These are phyloP conservation scores for Ethmia dodecea DNA, from an alignment of 2,888 invertebrate genomes.

Conservation along the genomic window DNA sequence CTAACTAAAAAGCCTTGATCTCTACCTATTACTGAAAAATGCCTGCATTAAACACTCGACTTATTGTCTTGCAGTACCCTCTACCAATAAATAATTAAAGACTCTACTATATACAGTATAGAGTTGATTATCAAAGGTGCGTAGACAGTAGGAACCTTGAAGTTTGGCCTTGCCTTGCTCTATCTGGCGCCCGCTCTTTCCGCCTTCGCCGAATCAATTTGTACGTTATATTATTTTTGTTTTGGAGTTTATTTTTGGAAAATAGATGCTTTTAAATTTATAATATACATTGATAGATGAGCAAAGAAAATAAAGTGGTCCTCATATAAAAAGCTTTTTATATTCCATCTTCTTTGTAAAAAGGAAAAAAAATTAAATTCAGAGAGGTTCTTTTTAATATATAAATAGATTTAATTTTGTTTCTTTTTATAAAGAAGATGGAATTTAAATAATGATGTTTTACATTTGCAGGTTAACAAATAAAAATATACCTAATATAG, in stretches of 20 bases:
- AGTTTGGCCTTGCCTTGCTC: conserved; percentile 65
- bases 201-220: conserved; percentile 73
- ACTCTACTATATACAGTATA: conserved; percentile 14
- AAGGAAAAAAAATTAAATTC: too few relatives aligned
- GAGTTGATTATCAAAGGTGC: conserved; percentile 22
- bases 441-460: too few relatives aligned
- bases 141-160: conserved; percentile 44
- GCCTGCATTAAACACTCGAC: conserved; percentile 66
- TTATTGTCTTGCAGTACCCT: conserved; percentile 54
- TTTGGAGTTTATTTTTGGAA: conserved; percentile 16
- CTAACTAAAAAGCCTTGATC: conserved; percentile 57
- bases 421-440: too few relatives aligned
- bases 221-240: conserved; percentile 59
- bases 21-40: conserved; percentile 73
- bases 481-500: too few relatives aligned
- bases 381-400: too few relatives aligned
- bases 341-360: too few relatives aligned
- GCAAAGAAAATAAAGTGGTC: too few relatives aligned
- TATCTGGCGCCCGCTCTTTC: conserved; percentile 73
- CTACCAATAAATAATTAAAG: conserved; percentile 1
- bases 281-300: too few relatives aligned
- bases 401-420: too few relatives aligned
- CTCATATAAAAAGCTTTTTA: too few relatives aligned
- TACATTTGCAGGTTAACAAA: too few relatives aligned
- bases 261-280: neutral